These are phyloP conservation scores for Ginglymostoma cirratum DNA, from an alignment of 2,113 vertebrate species.

Conservation along the genomic window DNA sequence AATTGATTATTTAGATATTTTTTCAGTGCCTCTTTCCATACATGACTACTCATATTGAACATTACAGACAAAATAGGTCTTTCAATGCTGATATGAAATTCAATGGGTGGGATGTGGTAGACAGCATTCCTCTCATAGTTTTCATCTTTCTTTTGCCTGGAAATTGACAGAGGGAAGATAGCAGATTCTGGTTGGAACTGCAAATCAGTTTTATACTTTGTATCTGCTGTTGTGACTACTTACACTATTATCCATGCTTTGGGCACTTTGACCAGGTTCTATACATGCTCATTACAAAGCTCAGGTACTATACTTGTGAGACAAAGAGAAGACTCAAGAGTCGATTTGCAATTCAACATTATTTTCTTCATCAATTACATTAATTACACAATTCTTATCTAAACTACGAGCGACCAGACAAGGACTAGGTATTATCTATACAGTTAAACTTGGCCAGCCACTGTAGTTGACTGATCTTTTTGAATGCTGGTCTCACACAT, in stretches of 20 bases:
- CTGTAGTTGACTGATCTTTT: too few species aligned
- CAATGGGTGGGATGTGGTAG: neutral
- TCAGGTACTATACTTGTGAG: too few species aligned
- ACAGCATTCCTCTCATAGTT: neutral
- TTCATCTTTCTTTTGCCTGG: neutral
- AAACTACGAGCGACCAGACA: too few species aligned
- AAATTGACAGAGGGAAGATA: neutral
- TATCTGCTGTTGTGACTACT: neutral
- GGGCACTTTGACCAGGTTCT: too few species aligned
- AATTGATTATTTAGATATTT: neutral
- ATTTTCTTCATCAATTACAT: too few species aligned
- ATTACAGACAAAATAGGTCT: neutral
- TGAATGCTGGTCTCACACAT: too few species aligned
- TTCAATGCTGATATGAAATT: neutral
- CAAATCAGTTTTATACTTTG: neutral
- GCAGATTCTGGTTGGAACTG: neutral
- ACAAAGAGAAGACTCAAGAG: too few species aligned
- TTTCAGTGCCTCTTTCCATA: neutral
- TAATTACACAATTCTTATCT: too few species aligned
- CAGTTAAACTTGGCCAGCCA: too few species aligned
- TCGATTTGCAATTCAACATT: too few species aligned
- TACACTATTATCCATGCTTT: neutral
- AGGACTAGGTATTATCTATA: too few species aligned
- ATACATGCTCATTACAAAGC: too few species aligned
- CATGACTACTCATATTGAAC: neutral